phyloP scores from a whole-genome alignment of 2,888 invertebrate species.

The Trichacis sp. region DNA sequence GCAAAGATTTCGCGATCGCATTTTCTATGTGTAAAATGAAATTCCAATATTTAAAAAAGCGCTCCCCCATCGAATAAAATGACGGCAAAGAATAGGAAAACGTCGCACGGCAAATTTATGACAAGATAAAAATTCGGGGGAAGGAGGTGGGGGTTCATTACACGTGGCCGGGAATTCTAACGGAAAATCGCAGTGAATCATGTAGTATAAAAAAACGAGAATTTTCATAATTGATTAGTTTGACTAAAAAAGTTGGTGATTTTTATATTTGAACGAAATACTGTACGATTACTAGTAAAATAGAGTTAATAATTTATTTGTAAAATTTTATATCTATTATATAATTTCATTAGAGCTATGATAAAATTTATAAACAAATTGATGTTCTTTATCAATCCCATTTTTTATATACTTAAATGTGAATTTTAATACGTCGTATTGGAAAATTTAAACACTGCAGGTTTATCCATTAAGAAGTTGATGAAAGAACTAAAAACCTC shows the following conservation, averaged over 20 bases:
- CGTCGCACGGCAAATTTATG: not conserved
- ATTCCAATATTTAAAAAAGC: not conserved
- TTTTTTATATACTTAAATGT: no score
- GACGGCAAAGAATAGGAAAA: not conserved
- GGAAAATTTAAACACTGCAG: no score
- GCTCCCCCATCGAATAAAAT: not conserved
- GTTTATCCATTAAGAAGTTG: no score
- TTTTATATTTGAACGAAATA: no score
- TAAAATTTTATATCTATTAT: no score
- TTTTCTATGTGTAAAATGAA: conserved; percentile 5
- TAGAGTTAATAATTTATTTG: no score
- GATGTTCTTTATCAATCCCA: no score
- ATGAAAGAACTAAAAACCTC: no score
- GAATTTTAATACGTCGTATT: no score
- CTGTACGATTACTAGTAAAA: no score
- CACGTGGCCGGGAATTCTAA: not conserved
- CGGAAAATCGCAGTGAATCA: not conserved
- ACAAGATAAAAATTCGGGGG: conserved; percentile 2
- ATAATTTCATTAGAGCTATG: no score
- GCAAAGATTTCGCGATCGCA: conserved; percentile 6
- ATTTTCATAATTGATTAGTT: not conserved
- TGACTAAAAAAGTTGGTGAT: not conserved
- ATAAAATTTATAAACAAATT: no score
- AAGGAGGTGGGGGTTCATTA: not conserved
- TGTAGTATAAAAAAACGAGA: not conserved